Base-by-base conservation (phyloP, 1,140 invertebrate genomes). In the Drosophila lacertosa region DNA sequence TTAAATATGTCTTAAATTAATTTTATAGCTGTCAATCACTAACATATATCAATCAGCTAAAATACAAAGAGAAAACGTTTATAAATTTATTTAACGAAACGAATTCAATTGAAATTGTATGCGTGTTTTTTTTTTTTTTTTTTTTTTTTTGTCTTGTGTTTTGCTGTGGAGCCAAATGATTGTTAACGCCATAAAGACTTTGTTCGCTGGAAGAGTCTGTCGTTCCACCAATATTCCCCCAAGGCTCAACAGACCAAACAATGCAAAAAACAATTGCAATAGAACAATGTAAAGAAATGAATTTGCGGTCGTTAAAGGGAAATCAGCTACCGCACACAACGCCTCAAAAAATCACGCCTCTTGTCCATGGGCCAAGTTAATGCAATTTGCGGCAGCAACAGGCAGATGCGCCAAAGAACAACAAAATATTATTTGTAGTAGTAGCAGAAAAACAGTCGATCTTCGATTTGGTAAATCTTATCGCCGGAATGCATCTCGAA, bases 261-360 rank as follows among this genome's bases (percentile, higher is more conserved):
- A 29, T 29, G 26, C 26, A 55, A 44, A 44, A 37, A 57, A 70
- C 60, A 70, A 70, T 70, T 70, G 60, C 51, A 40, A 57, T 16
- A 26, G 44, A 70, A 65, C 67, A 70, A 70, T 57, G 33, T 4
- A 5, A 5, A 22, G 20, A 32, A 40, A 57, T 54, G 29, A 60
- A 63, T 77, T 81, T 82, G 77, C 78, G 64, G 64, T 68, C 55
- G 58, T 75, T 63, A 63, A 54, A 57, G 48, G 32, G 44, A 66
- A 70, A 74, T 65, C 54, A 47, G 32, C 58, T 73, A 77, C 79
- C 74, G 60, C 78, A 82, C 79, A 81, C 78, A 73, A 68, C 60
- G 70, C 29, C 37, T 59, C 57, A 33, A 86, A 86, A 33, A 86
- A 86, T 86, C 81, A 86, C 82, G 81, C 82, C 82, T 86, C 77